These are phyloP conservation scores for Peromyscus maniculatus DNA, from an alignment of 2,113 vertebrate species.

Conservation along the genomic window DNA sequence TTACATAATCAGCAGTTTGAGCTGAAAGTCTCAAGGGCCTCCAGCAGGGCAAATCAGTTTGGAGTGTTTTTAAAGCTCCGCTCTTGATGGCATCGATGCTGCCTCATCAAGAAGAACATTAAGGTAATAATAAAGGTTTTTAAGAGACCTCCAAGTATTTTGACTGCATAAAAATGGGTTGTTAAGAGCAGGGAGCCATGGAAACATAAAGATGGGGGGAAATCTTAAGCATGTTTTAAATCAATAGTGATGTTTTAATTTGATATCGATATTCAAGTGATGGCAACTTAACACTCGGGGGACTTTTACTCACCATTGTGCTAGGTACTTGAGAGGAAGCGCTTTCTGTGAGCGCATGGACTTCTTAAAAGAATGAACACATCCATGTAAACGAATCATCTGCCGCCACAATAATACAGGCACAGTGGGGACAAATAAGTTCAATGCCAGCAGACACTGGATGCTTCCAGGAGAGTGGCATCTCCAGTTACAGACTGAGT, in stretches of 20 bases:
- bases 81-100: conserved; percentile 62
- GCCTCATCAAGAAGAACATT: conserved; percentile 80
- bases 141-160: conserved; percentile 70
- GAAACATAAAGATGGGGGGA: conserved; percentile 41
- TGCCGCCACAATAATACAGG: background rate
- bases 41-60: conserved; percentile 78
- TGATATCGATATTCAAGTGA: background rate
- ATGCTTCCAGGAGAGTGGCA: background rate
- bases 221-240: conserved; percentile 9
- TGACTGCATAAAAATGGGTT: conserved; percentile 66
- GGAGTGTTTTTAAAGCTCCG: conserved; percentile 74
- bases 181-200: conserved; percentile 58
- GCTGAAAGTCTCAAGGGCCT: conserved; percentile 40
- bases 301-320: background rate
- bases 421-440: background rate
- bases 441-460: too few species aligned
- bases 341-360: background rate
- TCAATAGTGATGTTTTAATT: background rate
- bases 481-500: background rate
- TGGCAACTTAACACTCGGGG: background rate
- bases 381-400: background rate
- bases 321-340: background rate
- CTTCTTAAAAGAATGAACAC: background rate
- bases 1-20: conserved; percentile 72
- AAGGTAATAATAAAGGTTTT: conserved; percentile 79